These are phyloP conservation scores for Felis chaus DNA, from an alignment of 2,113 vertebrate genomes.

Conservation along the genomic window DNA sequence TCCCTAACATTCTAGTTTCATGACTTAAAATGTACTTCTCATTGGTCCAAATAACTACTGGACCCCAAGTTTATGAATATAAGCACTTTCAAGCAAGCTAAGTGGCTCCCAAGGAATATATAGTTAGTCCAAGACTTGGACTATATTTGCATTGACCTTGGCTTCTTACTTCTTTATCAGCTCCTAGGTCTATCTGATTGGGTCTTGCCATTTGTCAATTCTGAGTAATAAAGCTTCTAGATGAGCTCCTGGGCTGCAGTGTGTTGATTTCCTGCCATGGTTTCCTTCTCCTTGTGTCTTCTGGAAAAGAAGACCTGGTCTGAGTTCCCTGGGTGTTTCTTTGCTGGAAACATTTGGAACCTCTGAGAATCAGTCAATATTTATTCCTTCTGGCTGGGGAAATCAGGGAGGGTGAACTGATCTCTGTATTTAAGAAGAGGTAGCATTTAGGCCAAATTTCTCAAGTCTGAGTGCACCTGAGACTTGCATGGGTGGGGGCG, in stretches of 20 bases:
- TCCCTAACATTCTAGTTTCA: background rate
- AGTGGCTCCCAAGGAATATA: background rate
- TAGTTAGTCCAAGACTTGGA: background rate
- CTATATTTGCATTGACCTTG: background rate
- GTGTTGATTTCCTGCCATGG: too few relatives aligned
- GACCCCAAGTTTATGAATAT: background rate
- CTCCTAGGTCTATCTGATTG: background rate
- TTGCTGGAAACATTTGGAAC: background rate
- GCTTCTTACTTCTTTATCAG: background rate
- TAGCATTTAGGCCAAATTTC: background rate
- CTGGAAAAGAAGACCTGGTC: background rate
- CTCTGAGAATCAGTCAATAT: background rate
- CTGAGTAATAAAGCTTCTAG: background rate
- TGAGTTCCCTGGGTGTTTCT: slow-evolving; percentile 9
- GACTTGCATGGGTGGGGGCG: background rate
- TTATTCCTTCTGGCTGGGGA: background rate
- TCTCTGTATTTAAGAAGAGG: background rate
- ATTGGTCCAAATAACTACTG: background rate
- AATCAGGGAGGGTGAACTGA: background rate
- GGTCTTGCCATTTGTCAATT: background rate
- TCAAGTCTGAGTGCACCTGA: background rate
- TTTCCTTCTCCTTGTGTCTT: background rate
- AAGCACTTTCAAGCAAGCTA: background rate
- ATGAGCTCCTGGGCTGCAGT: background rate
- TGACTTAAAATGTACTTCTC: background rate